Percentiles rank a stretch among this genome's conserved stretches.
Conservation (phyloP, 2,113 vertebrate species). For the Carassius carassius region DNA sequence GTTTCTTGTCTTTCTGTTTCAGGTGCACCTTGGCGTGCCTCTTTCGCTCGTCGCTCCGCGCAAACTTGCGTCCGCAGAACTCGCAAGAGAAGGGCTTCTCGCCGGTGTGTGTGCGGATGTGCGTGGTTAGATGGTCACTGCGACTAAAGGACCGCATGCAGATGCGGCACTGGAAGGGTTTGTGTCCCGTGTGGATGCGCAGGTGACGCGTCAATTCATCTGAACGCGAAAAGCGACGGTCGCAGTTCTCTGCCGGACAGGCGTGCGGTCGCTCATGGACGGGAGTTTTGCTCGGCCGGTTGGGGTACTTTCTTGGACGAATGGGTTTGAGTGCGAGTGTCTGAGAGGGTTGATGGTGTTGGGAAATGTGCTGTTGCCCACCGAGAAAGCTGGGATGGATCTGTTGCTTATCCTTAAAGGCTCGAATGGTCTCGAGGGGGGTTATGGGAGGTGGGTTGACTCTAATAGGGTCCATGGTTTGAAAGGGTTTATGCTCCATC, state of each 20-base stretch:
- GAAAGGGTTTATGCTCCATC: constrained; percentile 97
- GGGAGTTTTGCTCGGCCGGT: constrained; percentile 92
- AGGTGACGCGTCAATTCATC: constrained; percentile 93
- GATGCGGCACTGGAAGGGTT: constrained; percentile 94
- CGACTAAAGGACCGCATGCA: constrained; percentile 96
- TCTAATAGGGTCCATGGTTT: constrained; percentile 94
- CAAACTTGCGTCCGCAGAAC: constrained; percentile 95
- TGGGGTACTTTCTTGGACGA: constrained; percentile 93
- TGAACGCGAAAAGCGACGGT: constrained; percentile 90
- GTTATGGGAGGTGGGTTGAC: constrained; percentile 97
- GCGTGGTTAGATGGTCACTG: constrained; percentile 94
- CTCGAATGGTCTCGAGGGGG: constrained; percentile 97
- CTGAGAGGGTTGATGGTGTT: constrained; percentile 78
- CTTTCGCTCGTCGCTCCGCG: constrained; percentile 90
- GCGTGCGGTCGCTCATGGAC: constrained; percentile 91
- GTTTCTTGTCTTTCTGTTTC: constrained; percentile 95
- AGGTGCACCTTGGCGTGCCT: constrained; percentile 93
- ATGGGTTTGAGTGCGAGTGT: constrained; percentile 94
- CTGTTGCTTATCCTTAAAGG: constrained; percentile 98
- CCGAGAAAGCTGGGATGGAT: constrained; percentile 89
- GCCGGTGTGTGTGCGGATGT: constrained; percentile 93
- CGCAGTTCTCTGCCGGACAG: constrained; percentile 91
- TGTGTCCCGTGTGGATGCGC: constrained; percentile 94
- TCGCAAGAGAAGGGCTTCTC: constrained; percentile 95
- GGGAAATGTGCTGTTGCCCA: constrained; percentile 83